These are phyloP conservation scores for Fundulus diaphanus DNA, from an alignment of 2,797 vertebrate species.

Conservation along the genomic window DNA sequence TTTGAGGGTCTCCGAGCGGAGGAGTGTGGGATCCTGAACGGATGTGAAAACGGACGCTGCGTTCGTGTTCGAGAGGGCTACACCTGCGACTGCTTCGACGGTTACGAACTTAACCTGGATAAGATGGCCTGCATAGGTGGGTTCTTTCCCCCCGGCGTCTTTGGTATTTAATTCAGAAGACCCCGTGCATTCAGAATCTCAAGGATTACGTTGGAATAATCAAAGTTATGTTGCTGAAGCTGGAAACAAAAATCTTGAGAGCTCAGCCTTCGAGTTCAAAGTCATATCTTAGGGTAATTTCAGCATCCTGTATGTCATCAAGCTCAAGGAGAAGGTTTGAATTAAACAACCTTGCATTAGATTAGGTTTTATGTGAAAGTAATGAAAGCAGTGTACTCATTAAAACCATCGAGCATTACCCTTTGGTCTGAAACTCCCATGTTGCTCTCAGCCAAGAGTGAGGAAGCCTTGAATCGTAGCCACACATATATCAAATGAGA, in stretches of 20 bases:
- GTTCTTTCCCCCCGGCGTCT: slow-evolving; percentile 18
- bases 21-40: slow-evolving; percentile 84
- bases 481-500: slow-evolving; percentile 57
- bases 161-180: slow-evolving; percentile 3
- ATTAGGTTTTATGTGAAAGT: slow-evolving; percentile 67
- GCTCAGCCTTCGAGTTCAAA: slow-evolving; percentile 35
- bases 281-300: slow-evolving; percentile 49
- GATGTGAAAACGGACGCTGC: slow-evolving; percentile 85
- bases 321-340: slow-evolving; percentile 59
- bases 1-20: slow-evolving; percentile 84
- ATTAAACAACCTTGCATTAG: slow-evolving; percentile 64
- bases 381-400: slow-evolving; percentile 64
- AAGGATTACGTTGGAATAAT: slow-evolving; percentile 27
- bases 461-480: slow-evolving; percentile 67
- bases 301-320: slow-evolving; percentile 50
- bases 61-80: slow-evolving; percentile 84
- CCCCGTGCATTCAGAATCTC: slow-evolving; percentile 27
- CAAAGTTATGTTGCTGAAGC: slow-evolving; percentile 30
- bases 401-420: slow-evolving; percentile 46
- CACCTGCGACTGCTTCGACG: slow-evolving; percentile 86
- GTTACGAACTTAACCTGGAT: slow-evolving; percentile 76
- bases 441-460: slow-evolving; percentile 58
- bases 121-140: slow-evolving; percentile 78
- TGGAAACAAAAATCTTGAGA: slow-evolving; percentile 46
- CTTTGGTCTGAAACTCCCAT: slow-evolving; percentile 56